Evolutionary conservation across 1,140 invertebrate species (phyloP).

Genomic region (Helicorthomorpha holstii): DNA sequence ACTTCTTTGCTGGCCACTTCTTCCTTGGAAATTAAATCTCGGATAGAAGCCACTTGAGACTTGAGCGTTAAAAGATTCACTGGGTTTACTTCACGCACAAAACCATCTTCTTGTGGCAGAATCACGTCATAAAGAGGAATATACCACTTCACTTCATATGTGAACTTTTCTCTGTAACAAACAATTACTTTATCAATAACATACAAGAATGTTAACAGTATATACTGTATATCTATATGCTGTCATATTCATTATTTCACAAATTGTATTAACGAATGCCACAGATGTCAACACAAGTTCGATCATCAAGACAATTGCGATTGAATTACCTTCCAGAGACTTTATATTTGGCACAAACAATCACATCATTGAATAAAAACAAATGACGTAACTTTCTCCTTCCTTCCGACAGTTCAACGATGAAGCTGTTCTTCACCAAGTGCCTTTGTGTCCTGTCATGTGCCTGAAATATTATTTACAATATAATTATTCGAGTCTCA

Average conservation of each 20-base stretch:
- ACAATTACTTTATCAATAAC: no score
- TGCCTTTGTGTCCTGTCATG: conserved; percentile 61
- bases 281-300: no score
- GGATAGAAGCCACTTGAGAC: conserved; percentile 64
- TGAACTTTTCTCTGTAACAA: conserved; percentile 61
- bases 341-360: conserved; percentile 90
- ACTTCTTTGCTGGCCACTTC: conserved; percentile 38
- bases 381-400: conserved; percentile 78
- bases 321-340: conserved; percentile 19
- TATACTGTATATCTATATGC: neutral
- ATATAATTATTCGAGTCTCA: neutral
- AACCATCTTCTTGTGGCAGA: conserved; percentile 10
- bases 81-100: conserved; percentile 40
- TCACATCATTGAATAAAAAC: conserved; percentile 86
- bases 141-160: conserved; percentile 82
- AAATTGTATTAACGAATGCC: neutral
- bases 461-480: conserved; percentile 16
- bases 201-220: conserved; percentile 1
- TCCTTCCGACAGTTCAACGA: conserved; percentile 73
- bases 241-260: neutral
- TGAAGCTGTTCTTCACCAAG: conserved; percentile 85
- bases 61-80: conserved; percentile 67
- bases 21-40: conserved; percentile 64
- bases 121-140: conserved; percentile 57
- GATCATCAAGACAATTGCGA: no score